A percentile compares a stretch with the other conserved stretches of the same genome.
Evolutionary conservation across 2,888 invertebrate species (phyloP).

Genomic region (Plagiodera versicolora): DNA sequence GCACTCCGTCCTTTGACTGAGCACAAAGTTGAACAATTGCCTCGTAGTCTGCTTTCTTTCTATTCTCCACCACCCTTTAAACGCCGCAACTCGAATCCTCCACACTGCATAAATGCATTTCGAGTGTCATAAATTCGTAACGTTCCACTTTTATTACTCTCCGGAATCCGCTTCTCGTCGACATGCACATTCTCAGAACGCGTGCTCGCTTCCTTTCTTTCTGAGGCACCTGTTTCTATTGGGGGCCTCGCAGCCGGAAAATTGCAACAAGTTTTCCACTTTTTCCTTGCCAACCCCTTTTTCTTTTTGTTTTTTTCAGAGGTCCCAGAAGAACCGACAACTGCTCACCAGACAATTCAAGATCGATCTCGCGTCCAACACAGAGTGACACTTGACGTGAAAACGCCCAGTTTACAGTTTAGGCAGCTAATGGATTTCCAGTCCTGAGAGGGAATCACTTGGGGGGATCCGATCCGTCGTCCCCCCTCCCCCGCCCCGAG

Average conservation of each 20-base stretch:
- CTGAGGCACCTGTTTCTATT: slow-evolving; percentile 16
- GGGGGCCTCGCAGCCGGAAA: slow-evolving; percentile 8
- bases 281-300: no score
- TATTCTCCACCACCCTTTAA: slow-evolving; percentile 21
- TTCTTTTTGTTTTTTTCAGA: slow-evolving; percentile 46
- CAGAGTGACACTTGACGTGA: slow-evolving; percentile 15
- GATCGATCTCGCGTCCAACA: slow-evolving; percentile 54
- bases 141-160: slow-evolving; percentile 20
- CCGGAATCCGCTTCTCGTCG: slow-evolving; percentile 12
- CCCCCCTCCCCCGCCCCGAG: no score
- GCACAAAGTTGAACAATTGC: slow-evolving; percentile 10
- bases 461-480: slow-evolving; percentile 4
- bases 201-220: slow-evolving; percentile 12
- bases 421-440: slow-evolving; percentile 18
- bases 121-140: slow-evolving; percentile 19
- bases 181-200: slow-evolving; percentile 20
- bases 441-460: slow-evolving; percentile 17
- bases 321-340: slow-evolving; percentile 52
- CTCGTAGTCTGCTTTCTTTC: slow-evolving; percentile 5
- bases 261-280: slow-evolving; percentile 24
- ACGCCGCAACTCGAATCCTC: slow-evolving; percentile 23
- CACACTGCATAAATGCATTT: slow-evolving; percentile 23
- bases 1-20: no score
- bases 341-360: slow-evolving; percentile 55
- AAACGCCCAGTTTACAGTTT: slow-evolving; percentile 1